Evolutionary conservation across 2,797 vertebrate genomes (phyloP).

Genomic region (Linurgus olivaceus): DNA sequence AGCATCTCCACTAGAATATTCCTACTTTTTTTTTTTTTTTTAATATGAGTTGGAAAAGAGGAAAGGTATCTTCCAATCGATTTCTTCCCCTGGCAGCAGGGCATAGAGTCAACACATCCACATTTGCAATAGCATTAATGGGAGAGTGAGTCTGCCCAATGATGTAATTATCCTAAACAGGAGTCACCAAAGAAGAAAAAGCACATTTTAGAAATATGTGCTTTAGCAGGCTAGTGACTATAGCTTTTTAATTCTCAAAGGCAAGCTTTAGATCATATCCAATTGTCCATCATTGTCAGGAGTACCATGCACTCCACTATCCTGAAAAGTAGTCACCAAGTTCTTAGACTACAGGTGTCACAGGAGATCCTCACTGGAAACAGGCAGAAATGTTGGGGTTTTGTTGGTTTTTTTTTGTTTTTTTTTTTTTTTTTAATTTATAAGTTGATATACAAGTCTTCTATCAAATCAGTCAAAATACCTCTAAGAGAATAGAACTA

Average conservation of each 20-base stretch:
- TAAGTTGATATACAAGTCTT: neutral
- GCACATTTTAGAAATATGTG: neutral
- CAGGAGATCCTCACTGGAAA: neutral
- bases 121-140: neutral
- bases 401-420: neutral
- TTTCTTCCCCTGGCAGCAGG: neutral
- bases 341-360: neutral
- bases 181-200: neutral
- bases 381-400: neutral
- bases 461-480: neutral
- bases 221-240: neutral
- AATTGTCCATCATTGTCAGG: neutral
- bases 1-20: neutral
- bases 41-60: neutral
- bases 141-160: neutral
- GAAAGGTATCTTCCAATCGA: neutral
- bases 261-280: neutral
- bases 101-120: neutral
- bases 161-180: neutral
- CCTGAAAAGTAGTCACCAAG: neutral
- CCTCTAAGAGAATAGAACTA: neutral
- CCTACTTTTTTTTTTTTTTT: neutral
- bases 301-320: fast-evolving
- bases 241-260: neutral
- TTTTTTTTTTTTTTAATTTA: neutral